Conservation (phyloP, 2,797 vertebrate genomes). For the Xenops minutus region DNA sequence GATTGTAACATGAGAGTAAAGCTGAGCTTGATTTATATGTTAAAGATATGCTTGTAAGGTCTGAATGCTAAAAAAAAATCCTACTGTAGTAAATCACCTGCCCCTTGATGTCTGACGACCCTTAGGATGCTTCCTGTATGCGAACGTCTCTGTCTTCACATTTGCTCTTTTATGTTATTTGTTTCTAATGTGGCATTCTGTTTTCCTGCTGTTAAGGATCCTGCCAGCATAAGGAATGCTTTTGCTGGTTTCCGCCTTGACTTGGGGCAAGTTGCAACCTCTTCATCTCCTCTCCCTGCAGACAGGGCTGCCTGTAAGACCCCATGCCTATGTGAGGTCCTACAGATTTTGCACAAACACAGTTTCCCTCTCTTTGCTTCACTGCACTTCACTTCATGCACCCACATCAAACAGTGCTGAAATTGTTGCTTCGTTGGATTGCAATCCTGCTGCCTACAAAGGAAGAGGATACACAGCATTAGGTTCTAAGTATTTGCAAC, state of each 20-base stretch:
- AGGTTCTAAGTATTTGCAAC: background rate
- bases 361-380: background rate
- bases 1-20: background rate
- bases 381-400: background rate
- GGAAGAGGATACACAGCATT: background rate
- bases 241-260: background rate
- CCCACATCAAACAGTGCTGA: background rate
- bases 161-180: background rate
- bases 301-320: background rate
- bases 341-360: background rate
- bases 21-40: background rate
- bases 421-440: background rate
- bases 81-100: background rate
- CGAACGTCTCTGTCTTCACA: background rate
- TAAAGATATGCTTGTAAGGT: background rate
- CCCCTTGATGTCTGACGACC: background rate
- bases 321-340: background rate
- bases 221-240: background rate
- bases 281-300: background rate
- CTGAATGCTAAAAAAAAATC: background rate
- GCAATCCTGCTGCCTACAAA: background rate
- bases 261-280: background rate
- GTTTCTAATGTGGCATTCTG: background rate
- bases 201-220: background rate
- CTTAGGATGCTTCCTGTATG: background rate